Conservation (phyloP, 2,113 vertebrate genomes). For the Dinomys branickii region DNA sequence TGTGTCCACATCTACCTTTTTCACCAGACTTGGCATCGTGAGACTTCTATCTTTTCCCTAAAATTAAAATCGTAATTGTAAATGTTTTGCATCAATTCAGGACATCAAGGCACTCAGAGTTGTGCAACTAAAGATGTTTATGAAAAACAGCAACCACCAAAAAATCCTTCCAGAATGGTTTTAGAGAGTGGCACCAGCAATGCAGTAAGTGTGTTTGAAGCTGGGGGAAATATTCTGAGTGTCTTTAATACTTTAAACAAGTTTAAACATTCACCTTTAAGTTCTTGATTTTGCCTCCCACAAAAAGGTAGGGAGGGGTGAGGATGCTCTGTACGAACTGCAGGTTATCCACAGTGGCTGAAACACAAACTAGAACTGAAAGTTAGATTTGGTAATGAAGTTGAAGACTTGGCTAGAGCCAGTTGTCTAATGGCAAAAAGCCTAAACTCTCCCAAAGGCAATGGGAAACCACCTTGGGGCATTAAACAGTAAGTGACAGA, state of each 20-base stretch:
- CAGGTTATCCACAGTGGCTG: background rate
- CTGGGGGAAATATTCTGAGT: background rate
- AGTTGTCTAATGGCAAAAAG: background rate
- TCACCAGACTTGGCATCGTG: background rate
- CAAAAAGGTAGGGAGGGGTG: background rate
- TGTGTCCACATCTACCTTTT: background rate
- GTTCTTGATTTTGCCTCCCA: background rate
- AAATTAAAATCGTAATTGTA: background rate
- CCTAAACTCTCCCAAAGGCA: background rate
- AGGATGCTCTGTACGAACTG: slow-evolving; percentile 2
- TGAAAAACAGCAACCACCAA: background rate
- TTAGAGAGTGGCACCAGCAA: background rate
- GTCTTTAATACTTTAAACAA: background rate
- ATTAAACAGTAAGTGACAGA: background rate
- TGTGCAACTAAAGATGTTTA: background rate
- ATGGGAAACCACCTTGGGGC: background rate
- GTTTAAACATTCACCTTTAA: background rate
- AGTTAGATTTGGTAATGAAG: background rate
- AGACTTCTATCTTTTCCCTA: background rate
- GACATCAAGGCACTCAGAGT: background rate
- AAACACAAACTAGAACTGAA: background rate
- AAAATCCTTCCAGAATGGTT: background rate
- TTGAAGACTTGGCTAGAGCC: background rate
- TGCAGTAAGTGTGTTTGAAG: background rate
- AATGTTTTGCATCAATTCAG: background rate